A percentile compares a stretch with the other conserved stretches of the same genome.
phyloP scores from a whole-genome alignment of 2,888 invertebrate genomes.

The Lysandra coridon region DNA sequence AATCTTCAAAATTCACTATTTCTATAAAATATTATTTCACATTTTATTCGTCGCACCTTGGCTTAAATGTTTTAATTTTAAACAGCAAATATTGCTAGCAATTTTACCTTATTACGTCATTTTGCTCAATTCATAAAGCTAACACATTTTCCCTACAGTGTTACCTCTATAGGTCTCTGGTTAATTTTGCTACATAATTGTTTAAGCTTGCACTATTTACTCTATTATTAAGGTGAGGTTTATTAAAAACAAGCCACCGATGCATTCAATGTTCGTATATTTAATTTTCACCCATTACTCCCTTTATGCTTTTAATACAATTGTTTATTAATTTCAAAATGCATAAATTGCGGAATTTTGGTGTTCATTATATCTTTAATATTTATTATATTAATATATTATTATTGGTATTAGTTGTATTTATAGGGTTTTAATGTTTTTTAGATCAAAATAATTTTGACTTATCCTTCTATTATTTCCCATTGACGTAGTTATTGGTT shows the following conservation, averaged over 20 bases:
- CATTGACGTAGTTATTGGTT: too few relatives aligned
- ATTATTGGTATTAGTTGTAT: too few relatives aligned
- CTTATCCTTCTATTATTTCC: too few relatives aligned
- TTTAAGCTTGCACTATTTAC: constrained; percentile 55
- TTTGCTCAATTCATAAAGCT: constrained; percentile 21
- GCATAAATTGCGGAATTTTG: not conserved
- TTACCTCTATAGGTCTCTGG: constrained; percentile 44
- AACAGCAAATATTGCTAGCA: not conserved
- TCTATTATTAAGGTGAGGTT: constrained; percentile 62
- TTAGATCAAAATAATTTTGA: too few relatives aligned
- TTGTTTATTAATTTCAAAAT: not conserved
- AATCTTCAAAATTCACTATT: not conserved
- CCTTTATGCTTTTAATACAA: not conserved
- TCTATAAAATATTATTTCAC: not conserved
- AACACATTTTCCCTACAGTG: not conserved
- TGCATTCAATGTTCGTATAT: constrained; percentile 41
- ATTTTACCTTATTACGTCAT: not conserved
- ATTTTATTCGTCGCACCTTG: not conserved
- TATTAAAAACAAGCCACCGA: constrained; percentile 62
- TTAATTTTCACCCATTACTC: constrained; percentile 1
- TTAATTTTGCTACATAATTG: constrained; percentile 58
- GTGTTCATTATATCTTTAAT: not conserved
- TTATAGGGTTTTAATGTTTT: too few relatives aligned
- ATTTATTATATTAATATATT: too few relatives aligned
- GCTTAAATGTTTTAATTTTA: constrained; percentile 5